Percentiles rank a stretch among this genome's conserved stretches.
Evolutionary conservation across 64 coral and sea anemone genomes (phyloP).

Genomic region (Montipora capricornis): DNA sequence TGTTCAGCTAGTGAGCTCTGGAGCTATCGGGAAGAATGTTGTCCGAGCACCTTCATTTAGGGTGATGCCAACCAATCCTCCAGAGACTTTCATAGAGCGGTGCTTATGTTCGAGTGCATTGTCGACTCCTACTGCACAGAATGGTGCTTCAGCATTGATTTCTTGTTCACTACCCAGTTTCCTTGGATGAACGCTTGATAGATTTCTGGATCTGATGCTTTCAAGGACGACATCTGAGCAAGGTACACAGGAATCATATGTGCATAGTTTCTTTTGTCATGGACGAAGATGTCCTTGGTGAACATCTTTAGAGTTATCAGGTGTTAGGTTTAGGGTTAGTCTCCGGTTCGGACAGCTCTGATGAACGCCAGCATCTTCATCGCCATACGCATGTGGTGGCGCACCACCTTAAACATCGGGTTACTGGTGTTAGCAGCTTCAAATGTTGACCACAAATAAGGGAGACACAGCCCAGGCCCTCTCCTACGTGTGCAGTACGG

Average conservation of each 20-base stretch:
- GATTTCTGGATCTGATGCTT: not conserved
- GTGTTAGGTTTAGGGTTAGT: no score
- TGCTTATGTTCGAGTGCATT: no score
- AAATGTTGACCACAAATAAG: constrained; percentile 8
- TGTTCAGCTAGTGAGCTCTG: no score
- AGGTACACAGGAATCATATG: not conserved
- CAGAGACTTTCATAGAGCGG: no score
- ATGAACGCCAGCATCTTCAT: no score
- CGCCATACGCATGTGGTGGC: no score
- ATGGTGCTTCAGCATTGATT: not conserved
- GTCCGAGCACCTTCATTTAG: no score
- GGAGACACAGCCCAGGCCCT: not conserved
- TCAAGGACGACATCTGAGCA: no score
- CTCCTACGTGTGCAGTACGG: not conserved
- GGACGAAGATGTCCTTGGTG: not conserved
- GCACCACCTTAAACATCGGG: no score
- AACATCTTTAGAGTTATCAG: not conserved
- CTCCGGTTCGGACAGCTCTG: no score
- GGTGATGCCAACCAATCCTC: no score
- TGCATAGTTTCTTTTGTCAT: constrained; percentile 40
- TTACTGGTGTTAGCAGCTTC: not conserved
- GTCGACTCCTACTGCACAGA: not conserved
- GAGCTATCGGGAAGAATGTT: no score
- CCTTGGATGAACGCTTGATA: constrained; percentile 17
- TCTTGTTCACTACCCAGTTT: constrained; percentile 34